Base-by-base conservation (phyloP, 2,113 vertebrate species). In the Balaeniceps rex region DNA sequence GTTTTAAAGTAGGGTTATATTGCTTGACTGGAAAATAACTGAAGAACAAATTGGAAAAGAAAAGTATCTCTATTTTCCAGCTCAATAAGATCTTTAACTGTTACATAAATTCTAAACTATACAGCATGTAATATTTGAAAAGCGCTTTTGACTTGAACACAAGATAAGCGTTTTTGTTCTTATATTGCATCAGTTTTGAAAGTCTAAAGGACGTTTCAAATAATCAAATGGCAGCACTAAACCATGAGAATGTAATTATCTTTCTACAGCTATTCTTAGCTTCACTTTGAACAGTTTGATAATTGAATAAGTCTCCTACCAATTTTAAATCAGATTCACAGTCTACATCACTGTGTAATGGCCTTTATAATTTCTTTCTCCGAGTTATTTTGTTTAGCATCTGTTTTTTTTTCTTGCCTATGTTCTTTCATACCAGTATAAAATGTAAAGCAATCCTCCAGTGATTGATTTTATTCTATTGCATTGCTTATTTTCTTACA, bases 61-160 rank as follows among this genome's bases (percentile, higher is more conserved):
- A 78, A 90, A 94, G 66, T 91, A 68, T 96, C 86, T 97, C 88
- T 97, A 95, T 98, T 98, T 98, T 97, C 94, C 90, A 98, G 96
- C 91, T 98, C 96, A 97, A 84, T 97, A 97, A 97, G 88, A 95
- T 95, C 88, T 82, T 70, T 97, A 97, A 97, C 96, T 95, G 83
- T 97, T 97, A 96, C 91, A 97, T 96, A 97, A 96, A 98, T 94
- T 97, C 91, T 96, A 92, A 97, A 96, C 91, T 89, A 74, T 82
- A 83, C n/a, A 93, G 74, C 80, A 81, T 96, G 88, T 94, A 96
- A 68, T 95, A 94, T 97, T 94, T 97, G 97, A 96, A 94, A 95
- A 97, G 90, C 33, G 26, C 82, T 96, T 97, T 93, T 94, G 95
- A 94, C 70, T 96, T 94, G 78, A 95, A 95, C 88, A 93, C 1